Evolutionary conservation across 2,113 vertebrate genomes (phyloP), one percentile per base, ranked within the genome.

Genomic region (Rhinoderma darwinii): DNA sequence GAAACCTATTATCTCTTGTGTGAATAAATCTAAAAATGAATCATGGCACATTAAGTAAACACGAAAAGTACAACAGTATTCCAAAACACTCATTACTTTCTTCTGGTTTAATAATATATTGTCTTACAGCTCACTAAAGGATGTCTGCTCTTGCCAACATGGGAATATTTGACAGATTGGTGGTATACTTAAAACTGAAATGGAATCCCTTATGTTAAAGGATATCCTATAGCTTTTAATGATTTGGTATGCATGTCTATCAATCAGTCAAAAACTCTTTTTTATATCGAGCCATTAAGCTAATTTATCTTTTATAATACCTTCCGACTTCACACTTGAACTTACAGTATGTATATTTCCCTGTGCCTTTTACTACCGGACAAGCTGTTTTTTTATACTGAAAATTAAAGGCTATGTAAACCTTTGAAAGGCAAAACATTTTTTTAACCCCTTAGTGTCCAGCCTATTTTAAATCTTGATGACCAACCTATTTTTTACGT

Each of bases 1-100:
- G 77, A 80, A 86, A 50, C 84, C 77, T 54, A 86, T 86, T 86
- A 86, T 86, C 66, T 86, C 66, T 70, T 54, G 43, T 56, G 51
- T 81, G 84, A 80, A 80, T 72, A 81, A 86, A 73, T 86, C 63
- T 80, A 79, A 79, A 79, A 86, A 70, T 78, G 41, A 70, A 80
- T 78, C 59, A 86, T 80, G 76, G 47, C 63, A 81, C 84, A 86
- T 47, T 81, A 81, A 56, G 77, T 86, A 72, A 86, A 81, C 63
- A 86, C 32, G 41, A 44, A 15, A 86, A 70, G 44, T 81, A 70
- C 32, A 79, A 41, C 75, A 54, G 41, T 79, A 81, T 73, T 86
- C 43, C 51, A 44, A 86, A 51, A 72, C 47, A 43, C 74, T 86
- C 32, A 86, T 86, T 81, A 77, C 50, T 72, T 86, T 56, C 54